Conservation (phyloP, 2,888 invertebrate genomes). For the Rhabditoides inermis region DNA sequence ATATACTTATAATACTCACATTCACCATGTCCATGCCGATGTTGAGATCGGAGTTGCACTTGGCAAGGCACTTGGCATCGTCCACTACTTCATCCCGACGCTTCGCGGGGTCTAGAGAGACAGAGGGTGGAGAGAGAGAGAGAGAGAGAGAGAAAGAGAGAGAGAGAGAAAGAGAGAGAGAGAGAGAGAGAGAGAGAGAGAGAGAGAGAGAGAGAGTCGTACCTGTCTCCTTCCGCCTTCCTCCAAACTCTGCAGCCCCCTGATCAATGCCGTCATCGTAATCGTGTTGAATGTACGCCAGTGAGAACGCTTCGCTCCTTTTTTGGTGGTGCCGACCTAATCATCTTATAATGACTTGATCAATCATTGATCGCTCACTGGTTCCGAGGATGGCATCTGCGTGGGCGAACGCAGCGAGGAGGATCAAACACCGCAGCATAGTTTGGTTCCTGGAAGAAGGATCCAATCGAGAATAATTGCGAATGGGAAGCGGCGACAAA, state of each 20-base stretch:
- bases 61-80: slow-evolving; percentile 44
- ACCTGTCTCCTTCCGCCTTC: neutral
- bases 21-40: slow-evolving; percentile 51
- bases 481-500: too few relatives aligned
- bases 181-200: neutral
- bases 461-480: too few relatives aligned
- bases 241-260: too few relatives aligned
- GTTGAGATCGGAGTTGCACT: slow-evolving; percentile 44
- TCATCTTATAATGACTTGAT: too few relatives aligned
- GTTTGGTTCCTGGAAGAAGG: too few relatives aligned
- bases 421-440: too few relatives aligned
- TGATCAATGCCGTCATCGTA: slow-evolving; percentile 24
- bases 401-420: too few relatives aligned
- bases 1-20: slow-evolving; percentile 17
- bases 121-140: slow-evolving; percentile 2
- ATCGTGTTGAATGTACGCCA: slow-evolving; percentile 26
- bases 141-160: slow-evolving; percentile 15
- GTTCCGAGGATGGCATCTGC: too few relatives aligned
- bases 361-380: too few relatives aligned
- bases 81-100: slow-evolving; percentile 34
- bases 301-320: slow-evolving; percentile 27
- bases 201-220: neutral
- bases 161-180: neutral
- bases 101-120: slow-evolving; percentile 15
- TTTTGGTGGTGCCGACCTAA: too few relatives aligned